Evolutionary conservation across 2,113 vertebrate species (phyloP).

Genomic region (Pseudopodoces humilis): DNA sequence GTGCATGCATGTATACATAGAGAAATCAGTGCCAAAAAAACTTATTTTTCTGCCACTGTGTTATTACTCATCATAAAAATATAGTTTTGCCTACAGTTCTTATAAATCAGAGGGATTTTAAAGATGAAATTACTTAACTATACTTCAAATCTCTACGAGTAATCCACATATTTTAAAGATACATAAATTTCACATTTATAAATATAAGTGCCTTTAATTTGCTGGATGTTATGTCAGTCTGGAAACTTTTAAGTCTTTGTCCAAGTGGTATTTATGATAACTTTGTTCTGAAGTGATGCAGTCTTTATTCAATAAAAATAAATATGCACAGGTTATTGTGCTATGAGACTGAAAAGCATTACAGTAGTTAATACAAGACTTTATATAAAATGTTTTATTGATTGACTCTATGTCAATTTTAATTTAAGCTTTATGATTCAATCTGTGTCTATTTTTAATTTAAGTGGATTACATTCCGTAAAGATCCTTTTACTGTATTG

Average conservation of each 20-base stretch:
- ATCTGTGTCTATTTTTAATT: conserved; percentile 83
- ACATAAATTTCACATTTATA: conserved; percentile 21
- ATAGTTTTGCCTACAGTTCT: not conserved
- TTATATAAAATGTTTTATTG: conserved; percentile 41
- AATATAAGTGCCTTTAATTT: not conserved
- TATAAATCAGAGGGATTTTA: conserved; percentile 6
- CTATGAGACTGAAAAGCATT: not conserved
- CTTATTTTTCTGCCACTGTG: not conserved
- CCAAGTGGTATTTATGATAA: not conserved
- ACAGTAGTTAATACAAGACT: conserved; percentile 14
- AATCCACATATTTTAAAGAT: conserved; percentile 30
- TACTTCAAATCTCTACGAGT: not conserved
- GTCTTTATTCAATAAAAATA: conserved; percentile 15
- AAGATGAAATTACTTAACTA: conserved; percentile 35
- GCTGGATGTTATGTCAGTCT: not conserved
- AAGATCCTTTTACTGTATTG: conserved; percentile 81
- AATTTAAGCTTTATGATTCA: conserved; percentile 73
- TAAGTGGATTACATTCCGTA: conserved; percentile 87
- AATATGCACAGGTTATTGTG: not conserved
- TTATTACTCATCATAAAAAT: not conserved
- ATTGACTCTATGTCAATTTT: conserved; percentile 69
- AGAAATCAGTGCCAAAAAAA: not conserved
- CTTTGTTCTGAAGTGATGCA: conserved; percentile 9
- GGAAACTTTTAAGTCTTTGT: not conserved
- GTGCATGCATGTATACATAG: not conserved